These are phyloP conservation scores for Danaus plexippus DNA, from an alignment of 1,140 invertebrate species.

Conservation along the genomic window DNA sequence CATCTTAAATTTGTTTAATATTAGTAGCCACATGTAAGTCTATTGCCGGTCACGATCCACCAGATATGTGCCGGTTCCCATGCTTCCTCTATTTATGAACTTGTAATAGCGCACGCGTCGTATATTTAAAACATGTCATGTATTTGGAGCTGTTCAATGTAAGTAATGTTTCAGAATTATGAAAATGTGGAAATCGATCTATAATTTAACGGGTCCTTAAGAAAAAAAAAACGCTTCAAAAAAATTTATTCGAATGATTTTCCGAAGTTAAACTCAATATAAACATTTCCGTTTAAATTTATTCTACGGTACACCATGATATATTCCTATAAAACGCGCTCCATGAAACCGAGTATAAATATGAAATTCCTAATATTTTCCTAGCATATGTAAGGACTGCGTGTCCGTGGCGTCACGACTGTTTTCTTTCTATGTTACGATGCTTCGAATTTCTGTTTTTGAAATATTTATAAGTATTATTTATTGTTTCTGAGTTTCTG, in stretches of 20 bases:
- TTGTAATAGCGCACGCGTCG: slow-evolving; percentile 19
- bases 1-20: slow-evolving; percentile 6
- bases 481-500: too few species aligned
- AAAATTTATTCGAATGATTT: too few species aligned
- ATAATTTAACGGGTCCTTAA: too few species aligned
- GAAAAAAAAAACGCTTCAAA: too few species aligned
- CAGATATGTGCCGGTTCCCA: slow-evolving; percentile 18
- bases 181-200: too few species aligned
- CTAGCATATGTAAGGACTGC: slow-evolving; percentile 26
- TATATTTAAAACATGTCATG: slow-evolving; percentile 15
- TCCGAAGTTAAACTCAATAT: too few species aligned
- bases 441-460: too few species aligned
- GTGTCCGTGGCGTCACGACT: slow-evolving; percentile 29
- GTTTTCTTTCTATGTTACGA: slow-evolving; percentile 13
- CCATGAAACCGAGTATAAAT: slow-evolving; percentile 7
- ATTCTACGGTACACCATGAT: too few species aligned
- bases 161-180: too few species aligned
- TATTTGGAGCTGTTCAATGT: slow-evolving; percentile 1
- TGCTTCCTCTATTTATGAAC: slow-evolving; percentile 15
- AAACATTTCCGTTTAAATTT: too few species aligned
- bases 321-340: too few species aligned
- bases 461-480: too few species aligned
- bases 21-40: slow-evolving; percentile 13
- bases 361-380: slow-evolving; percentile 25
- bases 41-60: slow-evolving; percentile 24